Evolutionary conservation across 2,797 vertebrate genomes (phyloP).

Genomic region (Balearica regulorum): DNA sequence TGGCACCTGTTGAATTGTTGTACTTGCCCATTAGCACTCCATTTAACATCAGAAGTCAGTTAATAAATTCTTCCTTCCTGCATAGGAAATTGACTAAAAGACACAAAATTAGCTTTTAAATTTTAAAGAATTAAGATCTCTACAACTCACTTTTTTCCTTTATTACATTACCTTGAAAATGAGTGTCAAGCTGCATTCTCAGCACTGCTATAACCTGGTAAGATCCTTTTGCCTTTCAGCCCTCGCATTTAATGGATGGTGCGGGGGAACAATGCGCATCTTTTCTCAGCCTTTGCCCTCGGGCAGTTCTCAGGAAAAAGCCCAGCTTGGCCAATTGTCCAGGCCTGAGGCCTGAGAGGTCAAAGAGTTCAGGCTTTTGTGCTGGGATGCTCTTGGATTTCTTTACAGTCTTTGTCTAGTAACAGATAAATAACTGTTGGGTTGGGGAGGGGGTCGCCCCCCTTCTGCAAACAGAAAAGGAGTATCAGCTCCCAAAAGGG

Average conservation of each 20-base stretch:
- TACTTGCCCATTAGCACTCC: constrained; percentile 81
- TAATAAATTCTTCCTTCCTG: constrained; percentile 82
- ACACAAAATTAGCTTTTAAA: constrained; percentile 85
- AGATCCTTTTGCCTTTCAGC: constrained; percentile 39
- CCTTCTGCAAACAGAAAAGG: constrained; percentile 60
- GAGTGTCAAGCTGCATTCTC: constrained; percentile 34
- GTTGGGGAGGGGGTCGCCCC: not conserved
- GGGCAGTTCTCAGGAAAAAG: constrained; percentile 64
- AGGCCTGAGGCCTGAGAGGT: constrained; percentile 72
- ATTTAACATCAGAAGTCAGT: constrained; percentile 80
- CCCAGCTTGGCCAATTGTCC: constrained; percentile 61
- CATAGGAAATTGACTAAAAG: constrained; percentile 83
- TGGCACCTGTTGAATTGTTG: constrained; percentile 81
- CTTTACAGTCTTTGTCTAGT: constrained; percentile 83
- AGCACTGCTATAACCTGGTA: constrained; percentile 16
- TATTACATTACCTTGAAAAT: constrained; percentile 68
- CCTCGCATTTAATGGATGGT: constrained; percentile 30
- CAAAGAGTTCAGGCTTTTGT: constrained; percentile 81
- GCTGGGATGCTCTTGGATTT: constrained; percentile 74
- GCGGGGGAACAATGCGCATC: not conserved
- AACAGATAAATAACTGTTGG: constrained; percentile 80
- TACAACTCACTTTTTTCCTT: constrained; percentile 62
- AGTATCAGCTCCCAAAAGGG: not conserved
- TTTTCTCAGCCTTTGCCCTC: constrained; percentile 57
- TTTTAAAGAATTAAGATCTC: constrained; percentile 83